Evolutionary conservation across 1,140 invertebrate genomes (phyloP), one percentile per base, ranked within the genome.

Genomic region (Drosophila sturtevanti): DNA sequence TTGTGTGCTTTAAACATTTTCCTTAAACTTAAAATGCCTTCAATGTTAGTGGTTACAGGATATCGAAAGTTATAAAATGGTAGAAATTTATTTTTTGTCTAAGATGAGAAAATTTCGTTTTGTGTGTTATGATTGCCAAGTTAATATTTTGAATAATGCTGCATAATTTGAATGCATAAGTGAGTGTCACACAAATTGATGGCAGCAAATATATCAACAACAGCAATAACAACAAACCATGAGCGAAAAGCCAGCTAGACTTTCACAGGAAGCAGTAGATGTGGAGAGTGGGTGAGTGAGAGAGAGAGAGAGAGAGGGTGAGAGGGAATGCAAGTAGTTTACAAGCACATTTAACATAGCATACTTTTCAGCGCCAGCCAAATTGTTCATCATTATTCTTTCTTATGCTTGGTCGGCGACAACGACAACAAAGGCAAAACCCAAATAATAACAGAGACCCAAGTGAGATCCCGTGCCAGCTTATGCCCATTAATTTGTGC

Each of bases 141-240:
- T 86, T 86, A 86, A 87, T 86, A 86, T 75, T 81, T 87, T 86
- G 65, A 86, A 76, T 81, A 78, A 86, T 86, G 74, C 64, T 62
- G 67, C 79, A 87, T 87, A 80, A 85, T 86, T 87, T 81, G 52
- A 54, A 48, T 63, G 65, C 72, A 77, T 86, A 86, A 86, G 70
- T 81, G 75, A 78, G 74, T 72, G 74, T 67, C 68, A 21, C 41
- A 48, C 41, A 48, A 48, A 48, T 48, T 52, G 31, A 51, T 41
- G 44, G 24, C 18, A 31, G 52, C 38, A 67, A 75, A 86, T 86
- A 87, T 81, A 86, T 86, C 67, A 41, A 48, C 22, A 35, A 81
- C 69, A 81, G 38, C 52, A 59, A 72, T 65, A 71, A 24, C 38
- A 54, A n/a, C 21, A 35, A 35, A 41, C 22, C 12, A 22, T 9